These are phyloP conservation scores for Daktulosphaira vitifoliae DNA, from an alignment of 1,140 invertebrate species.

Conservation along the genomic window DNA sequence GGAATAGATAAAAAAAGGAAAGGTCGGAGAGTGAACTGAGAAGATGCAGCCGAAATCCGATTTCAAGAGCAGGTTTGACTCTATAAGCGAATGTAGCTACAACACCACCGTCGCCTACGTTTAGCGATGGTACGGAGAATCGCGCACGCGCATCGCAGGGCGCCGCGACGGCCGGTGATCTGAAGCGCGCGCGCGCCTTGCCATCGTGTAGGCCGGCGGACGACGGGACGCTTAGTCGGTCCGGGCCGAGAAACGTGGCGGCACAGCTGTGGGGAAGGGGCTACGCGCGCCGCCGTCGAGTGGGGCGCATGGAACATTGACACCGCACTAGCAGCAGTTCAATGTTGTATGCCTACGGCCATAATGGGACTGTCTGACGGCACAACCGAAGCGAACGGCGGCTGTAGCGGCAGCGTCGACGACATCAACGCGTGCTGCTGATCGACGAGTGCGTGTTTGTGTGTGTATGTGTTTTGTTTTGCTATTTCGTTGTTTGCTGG, in stretches of 20 bases:
- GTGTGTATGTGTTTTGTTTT: neutral
- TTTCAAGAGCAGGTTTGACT: too few species aligned
- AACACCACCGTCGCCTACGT: too few species aligned
- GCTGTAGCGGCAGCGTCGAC: neutral
- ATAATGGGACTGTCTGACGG: neutral
- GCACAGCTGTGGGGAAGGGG: neutral
- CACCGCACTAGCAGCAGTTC: constrained; percentile 1
- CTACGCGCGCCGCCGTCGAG: neutral
- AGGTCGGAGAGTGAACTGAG: too few species aligned
- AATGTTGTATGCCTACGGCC: constrained; percentile 21
- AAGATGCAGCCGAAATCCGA: too few species aligned
- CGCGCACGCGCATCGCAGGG: too few species aligned
- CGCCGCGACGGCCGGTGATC: neutral
- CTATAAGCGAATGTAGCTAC: too few species aligned
- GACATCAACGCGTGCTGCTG: constrained; percentile 10
- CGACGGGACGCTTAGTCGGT: neutral
- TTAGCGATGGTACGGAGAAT: too few species aligned
- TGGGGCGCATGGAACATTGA: neutral
- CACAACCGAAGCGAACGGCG: neutral
- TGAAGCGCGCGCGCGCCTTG: neutral
- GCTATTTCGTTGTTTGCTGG: too few species aligned
- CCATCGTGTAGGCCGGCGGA: too few species aligned
- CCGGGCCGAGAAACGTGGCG: neutral
- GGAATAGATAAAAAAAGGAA: too few species aligned
- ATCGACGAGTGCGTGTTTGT: neutral